These are phyloP conservation scores for Myiozetetes cayanensis DNA, from an alignment of 2,113 vertebrate genomes.

Conservation along the genomic window DNA sequence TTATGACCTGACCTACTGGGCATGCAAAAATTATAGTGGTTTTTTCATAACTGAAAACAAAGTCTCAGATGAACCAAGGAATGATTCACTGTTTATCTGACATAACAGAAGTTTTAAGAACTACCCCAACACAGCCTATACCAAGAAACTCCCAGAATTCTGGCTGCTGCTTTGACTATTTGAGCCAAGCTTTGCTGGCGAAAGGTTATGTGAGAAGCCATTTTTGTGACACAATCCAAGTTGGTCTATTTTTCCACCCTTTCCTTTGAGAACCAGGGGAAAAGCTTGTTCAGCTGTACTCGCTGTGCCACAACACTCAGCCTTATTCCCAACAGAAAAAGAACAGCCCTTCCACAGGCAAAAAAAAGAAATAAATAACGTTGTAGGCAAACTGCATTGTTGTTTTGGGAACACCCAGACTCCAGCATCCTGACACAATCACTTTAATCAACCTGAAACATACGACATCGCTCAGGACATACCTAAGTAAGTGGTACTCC, in stretches of 20 bases:
- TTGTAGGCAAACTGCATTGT: background rate
- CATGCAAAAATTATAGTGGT: background rate
- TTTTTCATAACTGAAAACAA: background rate
- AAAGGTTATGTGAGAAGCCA: constrained; percentile 7
- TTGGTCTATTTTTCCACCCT: background rate
- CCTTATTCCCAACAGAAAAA: background rate
- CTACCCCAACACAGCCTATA: background rate
- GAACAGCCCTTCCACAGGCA: background rate
- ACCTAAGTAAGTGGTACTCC: background rate
- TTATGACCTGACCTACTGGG: background rate
- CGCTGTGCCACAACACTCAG: constrained; percentile 2
- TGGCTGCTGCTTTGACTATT: background rate
- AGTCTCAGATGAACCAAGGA: background rate
- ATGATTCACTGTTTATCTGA: constrained; percentile 35
- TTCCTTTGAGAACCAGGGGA: constrained; percentile 13
- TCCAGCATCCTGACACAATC: background rate
- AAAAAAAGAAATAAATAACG: background rate
- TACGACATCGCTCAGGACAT: background rate
- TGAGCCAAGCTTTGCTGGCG: constrained; percentile 13
- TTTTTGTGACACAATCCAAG: constrained; percentile 10
- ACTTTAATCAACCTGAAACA: constrained; percentile 29
- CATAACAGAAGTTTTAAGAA: background rate
- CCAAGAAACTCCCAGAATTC: background rate
- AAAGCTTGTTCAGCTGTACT: constrained; percentile 52
- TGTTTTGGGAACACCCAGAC: constrained; percentile 5